Evolutionary conservation across 2,113 vertebrate species (phyloP).

Genomic region (Neolamprologus sp.): DNA sequence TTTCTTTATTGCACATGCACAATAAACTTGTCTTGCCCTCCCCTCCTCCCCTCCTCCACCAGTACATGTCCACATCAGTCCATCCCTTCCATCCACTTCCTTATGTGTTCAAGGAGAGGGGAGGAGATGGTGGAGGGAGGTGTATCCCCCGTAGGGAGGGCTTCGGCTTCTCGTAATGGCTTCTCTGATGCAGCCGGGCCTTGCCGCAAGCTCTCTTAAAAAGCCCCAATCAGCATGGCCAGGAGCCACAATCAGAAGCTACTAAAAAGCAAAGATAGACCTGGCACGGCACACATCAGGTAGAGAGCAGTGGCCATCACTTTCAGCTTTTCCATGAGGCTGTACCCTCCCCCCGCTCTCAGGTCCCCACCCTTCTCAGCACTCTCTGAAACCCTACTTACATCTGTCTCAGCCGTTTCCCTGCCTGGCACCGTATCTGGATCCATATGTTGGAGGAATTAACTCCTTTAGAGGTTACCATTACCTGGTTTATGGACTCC

Average conservation of each 20-base stretch:
- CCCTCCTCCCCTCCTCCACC: background rate
- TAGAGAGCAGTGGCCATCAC: conserved; percentile 22
- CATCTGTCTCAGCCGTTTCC: conserved; percentile 19
- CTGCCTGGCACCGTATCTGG: conserved; percentile 22
- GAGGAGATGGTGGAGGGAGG: conserved; percentile 2
- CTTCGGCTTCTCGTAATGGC: conserved; percentile 33
- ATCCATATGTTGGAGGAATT: conserved; percentile 44
- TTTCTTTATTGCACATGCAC: conserved; percentile 39
- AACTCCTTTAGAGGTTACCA: conserved; percentile 13
- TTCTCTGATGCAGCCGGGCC: conserved; percentile 25
- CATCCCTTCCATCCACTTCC: background rate
- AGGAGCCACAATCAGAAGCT: conserved; percentile 50
- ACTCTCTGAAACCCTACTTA: conserved; percentile 20
- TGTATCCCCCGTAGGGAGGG: background rate
- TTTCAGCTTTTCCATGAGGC: background rate
- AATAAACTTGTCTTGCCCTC: conserved; percentile 7
- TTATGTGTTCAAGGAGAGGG: conserved; percentile 7
- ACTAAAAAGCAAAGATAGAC: conserved; percentile 27
- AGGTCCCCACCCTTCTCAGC: conserved; percentile 13
- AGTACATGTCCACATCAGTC: conserved; percentile 11
- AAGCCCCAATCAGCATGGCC: conserved; percentile 49
- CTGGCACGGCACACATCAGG: conserved; percentile 3
- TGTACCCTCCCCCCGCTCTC: conserved; percentile 4
- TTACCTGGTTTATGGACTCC: conserved; percentile 43
- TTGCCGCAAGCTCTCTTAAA: conserved; percentile 18